Evolutionary conservation across 2,113 vertebrate genomes (phyloP).

Genomic region (Chloroceryle aenea): DNA sequence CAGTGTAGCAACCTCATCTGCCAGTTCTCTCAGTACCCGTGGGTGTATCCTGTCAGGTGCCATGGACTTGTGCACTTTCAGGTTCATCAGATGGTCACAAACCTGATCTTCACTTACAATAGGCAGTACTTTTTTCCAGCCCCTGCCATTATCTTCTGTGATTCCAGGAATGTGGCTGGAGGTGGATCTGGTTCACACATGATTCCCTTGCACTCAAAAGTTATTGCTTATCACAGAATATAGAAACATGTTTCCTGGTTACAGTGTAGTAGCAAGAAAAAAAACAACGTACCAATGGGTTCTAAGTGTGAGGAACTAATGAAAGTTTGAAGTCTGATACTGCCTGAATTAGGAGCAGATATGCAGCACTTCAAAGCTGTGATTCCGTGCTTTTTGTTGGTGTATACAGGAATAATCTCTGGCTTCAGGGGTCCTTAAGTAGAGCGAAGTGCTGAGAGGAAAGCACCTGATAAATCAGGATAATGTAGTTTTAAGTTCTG

Average conservation of each 20-base stretch:
- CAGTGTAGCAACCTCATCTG: no score
- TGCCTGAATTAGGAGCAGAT: background rate
- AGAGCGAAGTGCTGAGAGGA: slow-evolving; percentile 28
- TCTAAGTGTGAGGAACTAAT: background rate
- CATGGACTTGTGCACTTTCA: no score
- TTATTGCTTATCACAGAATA: background rate
- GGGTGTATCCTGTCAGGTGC: no score
- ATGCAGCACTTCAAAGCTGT: background rate
- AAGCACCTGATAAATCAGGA: slow-evolving; percentile 50
- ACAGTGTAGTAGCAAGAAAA: background rate
- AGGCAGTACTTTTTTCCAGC: no score
- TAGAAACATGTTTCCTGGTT: background rate
- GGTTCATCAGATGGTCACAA: no score
- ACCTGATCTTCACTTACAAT: no score
- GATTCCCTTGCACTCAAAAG: background rate
- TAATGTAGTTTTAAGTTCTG: slow-evolving; percentile 42
- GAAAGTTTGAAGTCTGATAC: slow-evolving; percentile 8
- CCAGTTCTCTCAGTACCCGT: no score
- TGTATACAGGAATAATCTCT: slow-evolving; percentile 3
- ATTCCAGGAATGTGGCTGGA: no score
- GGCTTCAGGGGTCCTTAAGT: slow-evolving; percentile 29
- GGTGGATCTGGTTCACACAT: background rate
- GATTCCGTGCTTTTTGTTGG: slow-evolving; percentile 14
- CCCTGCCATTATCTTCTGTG: no score
- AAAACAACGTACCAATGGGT: background rate